Conservation (phyloP, 2,113 vertebrate species). For the Oxyura jamaicensis region DNA sequence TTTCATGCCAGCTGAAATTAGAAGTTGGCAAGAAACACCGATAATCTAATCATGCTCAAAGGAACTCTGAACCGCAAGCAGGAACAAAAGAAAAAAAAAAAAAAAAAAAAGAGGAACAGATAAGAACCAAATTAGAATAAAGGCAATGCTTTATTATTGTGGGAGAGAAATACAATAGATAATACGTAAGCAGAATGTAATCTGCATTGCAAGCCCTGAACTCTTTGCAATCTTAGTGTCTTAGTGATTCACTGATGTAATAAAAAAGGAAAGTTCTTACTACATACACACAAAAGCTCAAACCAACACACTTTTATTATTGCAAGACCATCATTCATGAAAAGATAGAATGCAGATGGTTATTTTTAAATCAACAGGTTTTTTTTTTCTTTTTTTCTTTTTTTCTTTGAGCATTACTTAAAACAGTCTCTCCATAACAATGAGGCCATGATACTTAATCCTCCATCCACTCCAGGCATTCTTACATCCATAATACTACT, state of each 20-base stretch:
- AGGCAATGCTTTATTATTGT: not conserved
- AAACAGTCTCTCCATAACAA: not conserved
- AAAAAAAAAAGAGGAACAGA: not conserved
- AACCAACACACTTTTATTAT: not conserved
- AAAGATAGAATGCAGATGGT: not conserved
- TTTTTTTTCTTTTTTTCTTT: too few relatives aligned
- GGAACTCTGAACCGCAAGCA: not conserved
- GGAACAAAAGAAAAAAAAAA: not conserved
- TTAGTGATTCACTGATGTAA: constrained; percentile 3
- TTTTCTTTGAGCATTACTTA: not conserved
- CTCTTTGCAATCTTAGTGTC: not conserved
- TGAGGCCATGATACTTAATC: not conserved
- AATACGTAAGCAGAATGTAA: not conserved
- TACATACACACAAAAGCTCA: not conserved
- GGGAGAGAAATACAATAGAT: not conserved
- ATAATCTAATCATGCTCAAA: not conserved
- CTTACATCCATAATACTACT: not conserved
- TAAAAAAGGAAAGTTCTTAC: not conserved
- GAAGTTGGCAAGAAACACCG: not conserved
- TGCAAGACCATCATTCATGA: not conserved
- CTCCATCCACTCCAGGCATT: not conserved
- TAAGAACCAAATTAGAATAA: not conserved
- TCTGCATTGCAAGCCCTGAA: constrained; percentile 8
- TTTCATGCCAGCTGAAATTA: not conserved
- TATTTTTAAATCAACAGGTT: not conserved